Percentiles rank a stretch among this genome's conserved stretches.
phyloP scores from a whole-genome alignment of 64 coral and sea anemone genomes.

The Montipora capricornis region DNA sequence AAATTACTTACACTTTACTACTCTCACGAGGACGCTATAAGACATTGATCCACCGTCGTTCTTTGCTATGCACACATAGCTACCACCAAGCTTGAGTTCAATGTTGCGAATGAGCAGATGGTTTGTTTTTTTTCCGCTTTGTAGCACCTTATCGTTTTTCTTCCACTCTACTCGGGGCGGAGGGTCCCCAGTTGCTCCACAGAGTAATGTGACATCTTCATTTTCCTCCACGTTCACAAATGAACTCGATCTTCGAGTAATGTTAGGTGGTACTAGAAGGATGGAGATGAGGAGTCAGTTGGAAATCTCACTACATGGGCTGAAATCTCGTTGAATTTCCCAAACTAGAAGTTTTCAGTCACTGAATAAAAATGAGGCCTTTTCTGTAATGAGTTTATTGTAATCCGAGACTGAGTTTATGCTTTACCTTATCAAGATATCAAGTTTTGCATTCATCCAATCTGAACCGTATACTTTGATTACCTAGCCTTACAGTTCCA shows the following conservation, averaged over 20 bases:
- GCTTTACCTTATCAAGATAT: no score
- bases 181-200: constrained; percentile 6
- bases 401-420: no score
- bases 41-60: neutral
- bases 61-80: constrained; percentile 8
- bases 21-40: neutral
- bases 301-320: neutral
- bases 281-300: neutral
- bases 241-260: neutral
- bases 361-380: no score
- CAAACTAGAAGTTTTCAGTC: no score
- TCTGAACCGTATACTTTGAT: no score
- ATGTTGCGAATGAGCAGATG: neutral
- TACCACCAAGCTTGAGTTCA: constrained; percentile 5
- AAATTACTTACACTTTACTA: constrained; percentile 8
- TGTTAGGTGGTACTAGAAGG: constrained; percentile 3
- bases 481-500: no score
- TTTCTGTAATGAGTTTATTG: no score
- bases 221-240: neutral
- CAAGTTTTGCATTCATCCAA: no score
- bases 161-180: neutral
- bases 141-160: neutral
- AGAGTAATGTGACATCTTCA: neutral
- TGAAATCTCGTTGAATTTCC: no score
- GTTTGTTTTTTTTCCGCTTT: neutral